Base-by-base conservation (phyloP, 2,888 invertebrate species). In the Acronicta leporina region DNA sequence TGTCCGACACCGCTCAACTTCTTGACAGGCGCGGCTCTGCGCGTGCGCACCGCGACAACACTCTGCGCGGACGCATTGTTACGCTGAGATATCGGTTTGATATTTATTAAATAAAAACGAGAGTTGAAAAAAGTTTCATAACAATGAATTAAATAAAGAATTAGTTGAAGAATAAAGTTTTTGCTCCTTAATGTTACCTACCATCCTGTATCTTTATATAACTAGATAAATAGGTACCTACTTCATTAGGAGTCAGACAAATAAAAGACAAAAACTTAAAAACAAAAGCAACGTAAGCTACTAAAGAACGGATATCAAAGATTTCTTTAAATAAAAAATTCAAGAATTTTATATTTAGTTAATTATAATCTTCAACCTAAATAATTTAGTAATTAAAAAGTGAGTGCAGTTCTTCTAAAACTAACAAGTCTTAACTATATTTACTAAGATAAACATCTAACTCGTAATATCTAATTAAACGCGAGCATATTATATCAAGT, bases 401-500 rank as follows among this genome's bases (percentile, higher is more conserved):
- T 13, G n/a, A 38, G 38, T n/a, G 51, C 20, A 46, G 20, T 48
- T 46, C 44, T 49, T 41, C 10, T 47, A 48, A 30, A 64, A 55
- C 48, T 20, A 48, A 63, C 57, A 62, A 52, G 47, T 67, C 57
- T 41, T 52, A 66, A 51, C 58, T 47, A 54, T 77, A 68, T 73
- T 77, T 73, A 75, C 55, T 52, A 20, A 74, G 76, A 76, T 76
- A 77, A 78, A 71, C 45, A 77, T 77, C 77, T 78, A 71, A 78
- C 77, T 68, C 69, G 75, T 73, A 73, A 69, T 66, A 72, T 83
- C 85, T 87, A 88, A 88, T 89, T 88, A 88, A 84, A 87, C 83
- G 75, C 80, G 85, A 86, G 82, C 82, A 76, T 79, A 79, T 83
- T 90, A 90, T 89, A 91, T 92, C 91, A 80, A 85, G 88, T 92